A percentile compares a stretch with the other conserved stretches of the same genome.
Conservation (phyloP, 2,113 vertebrate species). For the Dermatemys mawii region DNA sequence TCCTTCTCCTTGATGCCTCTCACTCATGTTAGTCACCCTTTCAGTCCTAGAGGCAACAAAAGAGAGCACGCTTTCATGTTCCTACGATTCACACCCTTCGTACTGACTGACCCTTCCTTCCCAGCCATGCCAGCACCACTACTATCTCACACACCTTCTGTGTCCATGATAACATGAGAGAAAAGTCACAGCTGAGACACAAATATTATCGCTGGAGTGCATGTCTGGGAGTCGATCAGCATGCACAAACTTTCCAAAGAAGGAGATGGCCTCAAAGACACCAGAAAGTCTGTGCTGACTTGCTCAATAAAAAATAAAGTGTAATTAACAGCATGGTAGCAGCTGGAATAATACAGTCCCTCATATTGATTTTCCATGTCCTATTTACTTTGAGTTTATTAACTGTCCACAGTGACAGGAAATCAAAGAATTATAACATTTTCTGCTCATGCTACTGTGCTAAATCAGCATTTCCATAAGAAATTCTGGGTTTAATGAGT, state of each 20-base stretch:
- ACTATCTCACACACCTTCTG: neutral
- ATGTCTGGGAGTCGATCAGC: constrained; percentile 23
- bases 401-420: constrained; percentile 64
- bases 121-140: neutral
- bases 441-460: constrained; percentile 10
- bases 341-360: constrained; percentile 32
- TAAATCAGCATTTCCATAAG: constrained; percentile 70
- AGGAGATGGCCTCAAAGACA: constrained; percentile 39
- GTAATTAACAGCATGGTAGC: constrained; percentile 54
- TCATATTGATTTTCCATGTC: constrained; percentile 70
- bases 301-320: constrained; percentile 18
- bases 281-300: neutral
- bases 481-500: constrained; percentile 65
- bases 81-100: constrained; percentile 15
- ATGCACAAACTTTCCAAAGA: neutral
- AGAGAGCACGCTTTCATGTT: constrained; percentile 41
- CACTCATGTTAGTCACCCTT: neutral
- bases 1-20: neutral
- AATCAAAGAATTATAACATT: constrained; percentile 68
- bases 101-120: constrained; percentile 4
- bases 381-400: constrained; percentile 66
- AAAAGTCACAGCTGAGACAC: neutral
- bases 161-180: neutral
- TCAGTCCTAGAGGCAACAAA: neutral
- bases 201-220: neutral